Base-by-base conservation (phyloP, 2,888 invertebrate species). In the Tachina grossa region DNA sequence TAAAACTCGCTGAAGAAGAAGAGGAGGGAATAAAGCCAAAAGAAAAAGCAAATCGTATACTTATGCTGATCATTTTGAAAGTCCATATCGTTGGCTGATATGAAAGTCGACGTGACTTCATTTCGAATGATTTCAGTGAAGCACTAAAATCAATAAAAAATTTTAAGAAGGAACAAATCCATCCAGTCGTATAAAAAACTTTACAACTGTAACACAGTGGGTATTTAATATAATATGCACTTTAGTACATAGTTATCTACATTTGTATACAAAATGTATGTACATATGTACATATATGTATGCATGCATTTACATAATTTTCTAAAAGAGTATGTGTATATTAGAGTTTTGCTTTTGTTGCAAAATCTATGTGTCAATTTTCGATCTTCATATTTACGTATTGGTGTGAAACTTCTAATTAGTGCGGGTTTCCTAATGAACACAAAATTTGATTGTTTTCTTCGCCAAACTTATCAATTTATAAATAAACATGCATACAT, bases 371-470 rank as follows among this genome's bases (percentile, higher is more conserved):
- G 31, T 31, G 31, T 31, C 31, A 31, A 31, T 31, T 31, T 31
- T 31, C 31, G 6, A 31, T 31, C 31, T 31, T 31, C 31, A 31
- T 31, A 31, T 31, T 31, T 31, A 31, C 6, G 68, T 77, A 66
- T 14, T 80, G 41, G 71, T 69, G 49, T 63, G 51, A 69, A 69
- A 53, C 45, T 51, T 19, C 65, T 65, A 59, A 82, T 85, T 78
- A 85, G 68, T 51, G 49, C 69, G 47, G 74, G 45, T 57, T 63
- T 82, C 57, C 85, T 85, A 82, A 85, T 81, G 31, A 81, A 63
- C 31, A 31, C 31, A 31, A 31, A 31, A 31, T 31, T 78, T 69
- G 6, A 9, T n/a, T 16, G 14, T 51, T 22, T 71, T 71, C 8
- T 31, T 59, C 9, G n/a, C 10, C 1, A 39, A n/a, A 4, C 9